Evolutionary conservation across 92 coral and sea anemone genomes (phyloP).

Genomic region (Montipora capitata): DNA sequence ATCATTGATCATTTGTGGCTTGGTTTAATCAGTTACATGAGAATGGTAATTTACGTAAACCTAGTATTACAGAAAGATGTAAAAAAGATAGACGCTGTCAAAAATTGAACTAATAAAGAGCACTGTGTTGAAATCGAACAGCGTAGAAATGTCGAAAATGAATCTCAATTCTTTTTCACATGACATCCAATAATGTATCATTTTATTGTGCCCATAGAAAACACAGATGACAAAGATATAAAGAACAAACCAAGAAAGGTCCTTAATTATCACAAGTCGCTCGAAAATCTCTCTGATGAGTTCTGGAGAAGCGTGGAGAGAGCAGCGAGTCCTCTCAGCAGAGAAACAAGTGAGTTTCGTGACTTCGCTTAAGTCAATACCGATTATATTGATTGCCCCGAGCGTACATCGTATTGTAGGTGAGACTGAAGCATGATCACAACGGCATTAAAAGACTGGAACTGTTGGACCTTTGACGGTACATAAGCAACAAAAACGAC

Average conservation of each 20-base stretch:
- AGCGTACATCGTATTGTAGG: background rate
- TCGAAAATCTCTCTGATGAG: slow-evolving; percentile 87
- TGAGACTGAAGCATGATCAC: background rate
- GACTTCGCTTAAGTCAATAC: background rate
- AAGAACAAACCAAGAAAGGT: slow-evolving; percentile 68
- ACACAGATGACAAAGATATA: slow-evolving; percentile 16
- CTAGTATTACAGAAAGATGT: no score
- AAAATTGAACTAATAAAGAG: no score
- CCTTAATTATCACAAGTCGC: slow-evolving; percentile 83
- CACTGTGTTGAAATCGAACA: no score
- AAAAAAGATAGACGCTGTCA: no score
- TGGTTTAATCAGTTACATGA: no score
- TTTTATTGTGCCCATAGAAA: slow-evolving; percentile 26
- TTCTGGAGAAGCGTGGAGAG: slow-evolving; percentile 91
- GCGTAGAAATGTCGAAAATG: background rate
- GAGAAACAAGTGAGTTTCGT: slow-evolving; percentile 42
- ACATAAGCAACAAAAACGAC: no score
- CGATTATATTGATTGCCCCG: background rate
- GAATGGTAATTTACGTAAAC: no score
- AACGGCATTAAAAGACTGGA: no score
- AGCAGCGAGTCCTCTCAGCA: slow-evolving; percentile 64
- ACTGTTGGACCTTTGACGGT: no score
- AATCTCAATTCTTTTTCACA: background rate
- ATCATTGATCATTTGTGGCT: no score
- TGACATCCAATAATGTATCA: background rate